Percentiles rank a stretch among this genome's conserved stretches.
Conservation (phyloP, 2,888 invertebrate genomes). For the Scaptomyza parva region DNA sequence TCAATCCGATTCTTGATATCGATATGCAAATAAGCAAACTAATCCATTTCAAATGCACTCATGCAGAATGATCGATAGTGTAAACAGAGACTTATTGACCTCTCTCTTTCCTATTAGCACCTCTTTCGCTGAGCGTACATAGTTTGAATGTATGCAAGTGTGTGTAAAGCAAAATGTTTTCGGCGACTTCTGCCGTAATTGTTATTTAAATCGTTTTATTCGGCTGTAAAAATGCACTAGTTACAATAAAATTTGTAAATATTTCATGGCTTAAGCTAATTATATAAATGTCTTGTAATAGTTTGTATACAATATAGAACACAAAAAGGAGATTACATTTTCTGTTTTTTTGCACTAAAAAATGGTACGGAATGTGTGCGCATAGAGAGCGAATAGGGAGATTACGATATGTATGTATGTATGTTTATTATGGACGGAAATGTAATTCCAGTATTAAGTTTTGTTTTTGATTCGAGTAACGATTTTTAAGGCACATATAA, state of each 20-base stretch:
- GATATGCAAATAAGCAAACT: background rate
- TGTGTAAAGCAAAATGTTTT: background rate
- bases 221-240: constrained; percentile 42
- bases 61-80: no score
- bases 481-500: constrained; percentile 56
- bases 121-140: background rate
- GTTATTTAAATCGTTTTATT: constrained; percentile 39
- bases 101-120: background rate
- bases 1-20: background rate
- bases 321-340: constrained; percentile 32
- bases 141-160: background rate
- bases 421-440: constrained; percentile 30
- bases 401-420: background rate
- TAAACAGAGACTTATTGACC: no score
- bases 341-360: constrained; percentile 37
- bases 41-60: no score
- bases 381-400: background rate
- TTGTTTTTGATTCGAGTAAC: constrained; percentile 43
- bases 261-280: constrained; percentile 48
- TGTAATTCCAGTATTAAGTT: constrained; percentile 46
- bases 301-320: constrained; percentile 31
- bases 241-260: constrained; percentile 69
- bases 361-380: constrained; percentile 30
- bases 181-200: no score
- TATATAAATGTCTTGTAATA: constrained; percentile 41